Conservation (phyloP, 2,113 vertebrate species). For the Thunnus thynnus region DNA sequence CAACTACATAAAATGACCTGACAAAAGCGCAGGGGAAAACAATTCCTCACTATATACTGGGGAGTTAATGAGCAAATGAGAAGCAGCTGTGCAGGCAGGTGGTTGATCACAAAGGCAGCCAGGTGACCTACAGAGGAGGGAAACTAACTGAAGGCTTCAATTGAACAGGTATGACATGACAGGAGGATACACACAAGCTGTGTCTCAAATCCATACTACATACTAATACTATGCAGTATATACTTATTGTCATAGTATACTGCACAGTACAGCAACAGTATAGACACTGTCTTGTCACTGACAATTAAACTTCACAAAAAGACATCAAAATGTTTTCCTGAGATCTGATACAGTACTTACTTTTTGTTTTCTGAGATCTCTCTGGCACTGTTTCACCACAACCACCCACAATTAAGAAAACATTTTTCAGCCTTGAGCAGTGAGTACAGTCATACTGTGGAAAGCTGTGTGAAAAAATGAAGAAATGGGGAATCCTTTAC, state of each 20-base stretch:
- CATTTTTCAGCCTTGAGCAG: too few species aligned
- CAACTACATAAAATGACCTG: not conserved
- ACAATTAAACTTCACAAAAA: too few species aligned
- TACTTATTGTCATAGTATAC: too few species aligned
- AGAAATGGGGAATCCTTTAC: not conserved
- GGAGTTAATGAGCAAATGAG: conserved; percentile 27
- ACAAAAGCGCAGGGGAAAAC: not conserved
- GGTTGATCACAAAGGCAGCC: conserved; percentile 16
- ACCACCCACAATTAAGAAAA: too few species aligned
- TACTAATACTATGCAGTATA: too few species aligned
- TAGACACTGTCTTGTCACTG: too few species aligned
- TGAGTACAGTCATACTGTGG: not conserved
- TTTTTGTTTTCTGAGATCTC: too few species aligned
- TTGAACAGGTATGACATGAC: conserved; percentile 45
- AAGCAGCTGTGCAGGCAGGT: conserved; percentile 37
- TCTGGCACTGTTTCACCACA: too few species aligned
- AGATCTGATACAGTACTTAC: too few species aligned
- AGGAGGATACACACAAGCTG: not conserved
- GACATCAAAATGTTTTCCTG: too few species aligned
- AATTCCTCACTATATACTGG: not conserved
- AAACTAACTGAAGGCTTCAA: conserved; percentile 29
- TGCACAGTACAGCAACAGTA: too few species aligned
- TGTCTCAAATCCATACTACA: too few species aligned
- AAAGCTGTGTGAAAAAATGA: not conserved
- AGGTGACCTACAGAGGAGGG: conserved; percentile 8